A percentile compares a stretch with the other conserved stretches of the same genome.
These are phyloP conservation scores for Manis pentadactyla DNA, from an alignment of 2,797 vertebrate species.

Conservation along the genomic window DNA sequence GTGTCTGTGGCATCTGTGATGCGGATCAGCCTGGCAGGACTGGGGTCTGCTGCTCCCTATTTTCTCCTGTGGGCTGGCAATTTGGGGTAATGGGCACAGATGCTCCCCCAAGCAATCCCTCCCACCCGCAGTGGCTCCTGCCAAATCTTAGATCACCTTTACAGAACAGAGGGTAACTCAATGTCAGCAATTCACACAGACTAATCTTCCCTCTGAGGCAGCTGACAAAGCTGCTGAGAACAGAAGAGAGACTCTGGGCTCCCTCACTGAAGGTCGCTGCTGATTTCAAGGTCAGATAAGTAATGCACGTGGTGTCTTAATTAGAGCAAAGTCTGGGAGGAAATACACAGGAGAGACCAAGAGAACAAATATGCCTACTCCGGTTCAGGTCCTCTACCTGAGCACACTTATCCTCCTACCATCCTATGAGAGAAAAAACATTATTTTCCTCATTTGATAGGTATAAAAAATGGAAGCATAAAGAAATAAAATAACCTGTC, in stretches of 20 bases:
- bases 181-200: constrained; percentile 36
- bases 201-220: constrained; percentile 57
- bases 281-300: constrained; percentile 72
- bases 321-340: constrained; percentile 15
- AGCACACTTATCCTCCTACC: neutral
- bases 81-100: constrained; percentile 11
- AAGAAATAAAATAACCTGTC: neutral
- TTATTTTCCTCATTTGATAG: neutral
- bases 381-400: neutral
- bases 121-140: neutral
- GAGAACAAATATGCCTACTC: neutral
- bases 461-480: neutral
- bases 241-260: neutral
- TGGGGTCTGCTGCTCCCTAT: constrained; percentile 10
- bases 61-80: constrained; percentile 17
- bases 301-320: constrained; percentile 2
- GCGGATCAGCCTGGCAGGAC: constrained; percentile 16
- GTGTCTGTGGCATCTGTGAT: constrained; percentile 42
- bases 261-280: constrained; percentile 51
- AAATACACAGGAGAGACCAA: neutral
- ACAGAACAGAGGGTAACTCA: constrained; percentile 45
- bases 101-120: neutral
- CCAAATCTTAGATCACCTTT: constrained; percentile 42
- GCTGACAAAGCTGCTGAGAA: constrained; percentile 52
- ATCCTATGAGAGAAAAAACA: neutral